phyloP scores from a whole-genome alignment of 1,140 invertebrate species.

The Ips typographus region DNA sequence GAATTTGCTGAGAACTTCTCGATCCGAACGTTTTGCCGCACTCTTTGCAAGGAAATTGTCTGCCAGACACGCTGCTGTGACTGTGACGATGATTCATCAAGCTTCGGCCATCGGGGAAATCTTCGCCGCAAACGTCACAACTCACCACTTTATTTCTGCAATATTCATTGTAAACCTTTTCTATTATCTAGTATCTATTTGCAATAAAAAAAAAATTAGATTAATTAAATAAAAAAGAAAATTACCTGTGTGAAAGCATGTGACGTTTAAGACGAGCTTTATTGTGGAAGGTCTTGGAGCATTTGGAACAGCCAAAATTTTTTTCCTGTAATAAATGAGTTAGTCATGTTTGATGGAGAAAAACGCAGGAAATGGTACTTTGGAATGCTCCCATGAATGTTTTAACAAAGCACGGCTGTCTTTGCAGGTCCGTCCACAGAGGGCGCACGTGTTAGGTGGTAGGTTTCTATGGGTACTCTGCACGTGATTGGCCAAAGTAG shows the following conservation, averaged over 20 bases:
- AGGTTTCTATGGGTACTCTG: constrained; percentile 52
- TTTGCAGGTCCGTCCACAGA: constrained; percentile 66
- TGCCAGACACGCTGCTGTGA: constrained; percentile 55
- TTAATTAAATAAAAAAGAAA: not conserved
- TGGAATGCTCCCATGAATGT: constrained; percentile 65
- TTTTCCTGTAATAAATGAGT: constrained; percentile 27
- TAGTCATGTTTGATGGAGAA: not conserved
- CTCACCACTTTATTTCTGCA: constrained; percentile 63
- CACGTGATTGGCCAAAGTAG: constrained; percentile 60
- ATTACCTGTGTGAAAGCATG: constrained; percentile 64
- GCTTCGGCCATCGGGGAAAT: constrained; percentile 69
- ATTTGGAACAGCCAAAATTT: constrained; percentile 60
- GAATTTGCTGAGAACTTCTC: constrained; percentile 90
- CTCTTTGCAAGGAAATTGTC: constrained; percentile 80
- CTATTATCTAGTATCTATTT: not conserved
- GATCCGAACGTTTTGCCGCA: constrained; percentile 84
- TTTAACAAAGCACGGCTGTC: constrained; percentile 67
- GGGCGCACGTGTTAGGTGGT: constrained; percentile 61
- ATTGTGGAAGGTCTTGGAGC: constrained; percentile 70
- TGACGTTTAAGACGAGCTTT: constrained; percentile 64
- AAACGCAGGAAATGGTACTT: constrained; percentile 55
- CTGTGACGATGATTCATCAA: constrained; percentile 71
- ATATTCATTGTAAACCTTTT: not conserved
- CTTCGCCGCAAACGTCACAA: constrained; percentile 71
- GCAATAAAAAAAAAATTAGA: constrained; percentile 3